These are phyloP conservation scores for Poecile atricapillus DNA, from an alignment of 2,113 vertebrate genomes.

Conservation along the genomic window DNA sequence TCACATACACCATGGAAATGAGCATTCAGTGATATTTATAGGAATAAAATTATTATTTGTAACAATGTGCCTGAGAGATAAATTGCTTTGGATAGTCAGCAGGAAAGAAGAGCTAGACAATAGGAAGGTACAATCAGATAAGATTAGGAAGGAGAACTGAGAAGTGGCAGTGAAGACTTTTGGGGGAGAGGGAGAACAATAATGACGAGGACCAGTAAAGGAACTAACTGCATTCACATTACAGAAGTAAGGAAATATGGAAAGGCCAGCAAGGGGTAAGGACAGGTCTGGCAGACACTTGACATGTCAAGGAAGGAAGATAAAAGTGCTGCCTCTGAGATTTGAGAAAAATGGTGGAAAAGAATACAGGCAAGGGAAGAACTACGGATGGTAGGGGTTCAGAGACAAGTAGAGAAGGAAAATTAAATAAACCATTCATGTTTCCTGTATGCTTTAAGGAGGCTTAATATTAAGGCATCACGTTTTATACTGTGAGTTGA, in stretches of 20 bases:
- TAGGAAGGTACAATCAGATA: neutral
- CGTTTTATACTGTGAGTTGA: neutral
- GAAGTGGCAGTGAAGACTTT: neutral
- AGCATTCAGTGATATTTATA: neutral
- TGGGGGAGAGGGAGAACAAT: neutral
- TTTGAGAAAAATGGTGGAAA: neutral
- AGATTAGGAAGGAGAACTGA: neutral
- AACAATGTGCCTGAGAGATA: neutral
- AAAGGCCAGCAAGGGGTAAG: neutral
- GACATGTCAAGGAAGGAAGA: neutral
- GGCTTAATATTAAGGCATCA: neutral
- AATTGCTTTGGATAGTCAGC: neutral
- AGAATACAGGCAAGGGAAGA: neutral
- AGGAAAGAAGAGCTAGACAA: neutral
- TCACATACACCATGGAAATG: neutral
- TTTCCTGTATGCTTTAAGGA: neutral
- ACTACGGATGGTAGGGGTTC: neutral
- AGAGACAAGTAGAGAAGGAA: neutral
- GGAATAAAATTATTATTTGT: neutral
- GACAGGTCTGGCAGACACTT: neutral
- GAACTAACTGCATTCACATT: neutral
- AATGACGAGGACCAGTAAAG: neutral
- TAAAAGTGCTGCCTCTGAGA: neutral
- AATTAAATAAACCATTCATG: neutral
- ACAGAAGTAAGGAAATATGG: accelerated